phyloP scores from a whole-genome alignment of 2,113 vertebrate species.

The Dasyprocta punctata region DNA sequence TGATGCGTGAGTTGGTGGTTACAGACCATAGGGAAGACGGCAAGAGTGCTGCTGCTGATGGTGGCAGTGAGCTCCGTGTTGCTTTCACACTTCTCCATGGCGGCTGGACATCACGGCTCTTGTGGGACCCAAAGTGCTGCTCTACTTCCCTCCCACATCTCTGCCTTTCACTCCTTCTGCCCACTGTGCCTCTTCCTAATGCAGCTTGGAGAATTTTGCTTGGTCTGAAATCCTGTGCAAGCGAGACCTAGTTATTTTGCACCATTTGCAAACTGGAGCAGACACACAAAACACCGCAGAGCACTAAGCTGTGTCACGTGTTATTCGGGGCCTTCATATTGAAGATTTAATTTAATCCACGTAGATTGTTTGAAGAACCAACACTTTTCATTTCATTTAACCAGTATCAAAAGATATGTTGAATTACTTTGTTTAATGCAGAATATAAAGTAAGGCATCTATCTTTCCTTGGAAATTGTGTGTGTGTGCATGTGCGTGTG shows the following conservation, averaged over 20 bases:
- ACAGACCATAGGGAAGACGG: not conserved
- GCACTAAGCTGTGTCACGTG: too few relatives aligned
- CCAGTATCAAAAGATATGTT: not conserved
- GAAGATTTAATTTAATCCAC: not conserved
- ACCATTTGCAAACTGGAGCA: not conserved
- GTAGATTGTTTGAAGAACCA: not conserved
- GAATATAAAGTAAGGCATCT: not conserved
- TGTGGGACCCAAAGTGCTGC: rapidly evolving
- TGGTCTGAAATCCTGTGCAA: not conserved
- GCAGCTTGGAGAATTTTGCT: not conserved
- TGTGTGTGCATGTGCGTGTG: not conserved
- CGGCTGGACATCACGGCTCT: too few relatives aligned
- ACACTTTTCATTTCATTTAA: not conserved
- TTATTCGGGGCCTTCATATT: not conserved
- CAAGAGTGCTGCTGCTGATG: too few relatives aligned
- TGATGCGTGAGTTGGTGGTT: not conserved
- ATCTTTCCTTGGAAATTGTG: not conserved
- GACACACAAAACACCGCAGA: not conserved
- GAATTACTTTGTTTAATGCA: not conserved
- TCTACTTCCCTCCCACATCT: not conserved
- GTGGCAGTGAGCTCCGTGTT: rapidly evolving
- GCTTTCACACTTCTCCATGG: too few relatives aligned
- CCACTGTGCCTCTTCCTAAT: not conserved
- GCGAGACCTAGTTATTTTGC: not conserved
- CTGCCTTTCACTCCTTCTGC: not conserved